phyloP scores from a whole-genome alignment of 2,113 vertebrate genomes.

The Elephantulus edwardii region DNA sequence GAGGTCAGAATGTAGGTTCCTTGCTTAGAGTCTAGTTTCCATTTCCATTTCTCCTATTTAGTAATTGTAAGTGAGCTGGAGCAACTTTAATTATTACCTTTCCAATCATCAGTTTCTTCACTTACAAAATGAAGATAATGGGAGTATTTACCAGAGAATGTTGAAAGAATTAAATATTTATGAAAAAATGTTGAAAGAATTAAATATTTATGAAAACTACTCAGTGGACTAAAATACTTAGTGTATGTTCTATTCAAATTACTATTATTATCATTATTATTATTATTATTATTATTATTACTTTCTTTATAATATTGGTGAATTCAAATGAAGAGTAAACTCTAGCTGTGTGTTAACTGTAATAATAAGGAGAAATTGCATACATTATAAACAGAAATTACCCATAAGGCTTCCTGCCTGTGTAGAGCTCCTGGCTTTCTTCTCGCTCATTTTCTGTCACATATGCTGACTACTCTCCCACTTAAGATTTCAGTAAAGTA shows the following conservation, averaged over 20 bases:
- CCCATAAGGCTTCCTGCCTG: neutral
- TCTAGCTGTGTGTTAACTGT: conserved; percentile 5
- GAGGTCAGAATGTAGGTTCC: neutral
- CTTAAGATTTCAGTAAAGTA: conserved; percentile 19
- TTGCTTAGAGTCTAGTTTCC: neutral
- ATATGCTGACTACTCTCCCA: conserved; percentile 16
- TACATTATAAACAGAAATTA: conserved; percentile 11
- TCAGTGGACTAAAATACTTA: neutral
- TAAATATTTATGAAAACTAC: conserved; percentile 16
- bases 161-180: conserved; percentile 36
- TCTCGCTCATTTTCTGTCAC: neutral
- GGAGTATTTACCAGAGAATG: neutral
- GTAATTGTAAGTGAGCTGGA: conserved; percentile 40
- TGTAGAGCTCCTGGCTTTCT: neutral
- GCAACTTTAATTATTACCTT: conserved; percentile 39
- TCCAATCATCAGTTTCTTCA: conserved; percentile 29
- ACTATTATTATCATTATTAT: neutral
- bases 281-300: too few relatives aligned
- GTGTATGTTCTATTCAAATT: neutral
- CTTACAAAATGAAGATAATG: conserved; percentile 9
- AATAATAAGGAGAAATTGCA: neutral
- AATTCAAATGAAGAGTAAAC: conserved; percentile 23
- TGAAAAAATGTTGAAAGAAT: conserved; percentile 21
- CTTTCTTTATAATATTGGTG: conserved; percentile 2
- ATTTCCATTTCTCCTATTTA: neutral